Evolutionary conservation across 2,797 vertebrate species (phyloP).

Genomic region (Phaenicophaeus curvirostris): DNA sequence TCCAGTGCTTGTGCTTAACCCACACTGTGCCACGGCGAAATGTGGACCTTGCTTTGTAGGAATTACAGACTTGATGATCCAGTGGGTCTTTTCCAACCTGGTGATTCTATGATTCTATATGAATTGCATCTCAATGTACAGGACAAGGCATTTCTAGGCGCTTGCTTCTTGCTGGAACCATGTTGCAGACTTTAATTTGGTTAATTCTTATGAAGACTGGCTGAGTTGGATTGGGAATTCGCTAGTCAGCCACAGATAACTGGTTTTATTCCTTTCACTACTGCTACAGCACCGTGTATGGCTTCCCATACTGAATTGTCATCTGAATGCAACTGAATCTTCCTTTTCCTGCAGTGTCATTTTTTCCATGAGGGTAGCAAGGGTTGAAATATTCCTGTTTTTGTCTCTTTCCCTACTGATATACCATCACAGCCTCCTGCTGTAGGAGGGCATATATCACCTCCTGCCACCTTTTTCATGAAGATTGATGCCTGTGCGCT

Average conservation of each 20-base stretch:
- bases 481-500: background rate
- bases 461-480: background rate
- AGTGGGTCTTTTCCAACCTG: too few relatives aligned
- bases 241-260: background rate
- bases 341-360: background rate
- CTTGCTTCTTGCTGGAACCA: background rate
- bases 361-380: background rate
- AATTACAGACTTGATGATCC: too few relatives aligned
- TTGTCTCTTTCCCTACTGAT: background rate
- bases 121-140: background rate
- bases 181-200: background rate
- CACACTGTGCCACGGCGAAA: background rate
- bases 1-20: fast-evolving
- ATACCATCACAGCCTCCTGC: background rate
- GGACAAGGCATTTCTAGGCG: background rate
- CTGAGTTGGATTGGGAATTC: background rate
- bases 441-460: background rate
- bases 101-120: too few relatives aligned
- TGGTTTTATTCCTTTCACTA: background rate
- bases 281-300: background rate
- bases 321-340: background rate
- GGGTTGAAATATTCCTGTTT: background rate
- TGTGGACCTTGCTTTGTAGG: fast-evolving
- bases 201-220: background rate
- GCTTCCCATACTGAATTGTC: background rate